phyloP scores from a whole-genome alignment of 1,140 invertebrate genomes.

The Nautilus pompilius region DNA sequence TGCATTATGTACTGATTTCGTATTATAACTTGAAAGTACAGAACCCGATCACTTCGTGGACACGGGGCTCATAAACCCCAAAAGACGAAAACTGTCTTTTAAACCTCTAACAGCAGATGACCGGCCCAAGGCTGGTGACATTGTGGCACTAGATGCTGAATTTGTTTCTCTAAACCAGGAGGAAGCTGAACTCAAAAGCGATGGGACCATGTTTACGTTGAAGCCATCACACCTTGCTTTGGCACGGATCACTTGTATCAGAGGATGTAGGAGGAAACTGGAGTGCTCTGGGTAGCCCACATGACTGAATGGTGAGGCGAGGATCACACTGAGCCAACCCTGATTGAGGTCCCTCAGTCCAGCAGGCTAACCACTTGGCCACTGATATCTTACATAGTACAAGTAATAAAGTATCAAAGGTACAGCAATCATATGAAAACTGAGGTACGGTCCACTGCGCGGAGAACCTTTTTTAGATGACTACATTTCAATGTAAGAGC shows the following conservation, averaged over 20 bases:
- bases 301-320: no score
- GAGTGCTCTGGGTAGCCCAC: no score
- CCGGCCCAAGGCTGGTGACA: constrained; percentile 69
- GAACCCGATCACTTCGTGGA: constrained; percentile 67
- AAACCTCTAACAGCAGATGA: constrained; percentile 74
- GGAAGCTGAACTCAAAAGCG: constrained; percentile 82
- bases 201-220: constrained; percentile 84
- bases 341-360: no score
- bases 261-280: no score
- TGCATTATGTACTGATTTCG: constrained; percentile 86
- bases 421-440: no score
- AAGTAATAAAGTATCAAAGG: no score
- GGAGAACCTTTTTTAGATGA: constrained; percentile 88
- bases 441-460: constrained; percentile 75
- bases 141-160: constrained; percentile 89
- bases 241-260: constrained; percentile 81
- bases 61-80: constrained; percentile 60
- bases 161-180: constrained; percentile 93
- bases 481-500: constrained; percentile 88
- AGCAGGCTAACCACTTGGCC: no score
- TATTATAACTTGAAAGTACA: constrained; percentile 38
- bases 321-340: no score
- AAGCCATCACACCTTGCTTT: constrained; percentile 86
- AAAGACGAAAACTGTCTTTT: constrained; percentile 65
- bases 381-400: no score